Percentiles rank a stretch among this genome's conserved stretches.
These are phyloP conservation scores for Lycocorax pyrrhopterus DNA, from an alignment of 2,113 vertebrate species.

Conservation along the genomic window DNA sequence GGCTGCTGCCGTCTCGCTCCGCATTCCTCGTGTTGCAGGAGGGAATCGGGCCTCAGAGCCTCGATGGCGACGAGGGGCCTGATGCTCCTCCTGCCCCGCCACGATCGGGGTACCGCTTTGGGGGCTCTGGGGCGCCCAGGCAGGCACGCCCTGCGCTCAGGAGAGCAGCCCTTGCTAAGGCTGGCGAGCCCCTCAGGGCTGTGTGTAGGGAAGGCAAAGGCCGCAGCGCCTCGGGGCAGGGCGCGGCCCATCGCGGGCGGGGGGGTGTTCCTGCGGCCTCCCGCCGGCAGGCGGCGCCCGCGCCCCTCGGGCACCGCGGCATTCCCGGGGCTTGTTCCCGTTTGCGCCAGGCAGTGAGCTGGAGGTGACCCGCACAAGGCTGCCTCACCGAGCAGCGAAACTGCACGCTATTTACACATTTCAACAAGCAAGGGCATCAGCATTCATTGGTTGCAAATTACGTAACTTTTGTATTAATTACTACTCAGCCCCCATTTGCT, in stretches of 20 bases:
- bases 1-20: accelerated
- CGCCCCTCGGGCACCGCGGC: background rate
- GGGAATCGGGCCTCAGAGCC: background rate
- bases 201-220: accelerated
- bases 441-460: background rate
- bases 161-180: accelerated
- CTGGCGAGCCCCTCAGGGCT: accelerated
- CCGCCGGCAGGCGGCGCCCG: background rate
- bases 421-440: background rate
- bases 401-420: background rate
- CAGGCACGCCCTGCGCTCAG: accelerated
- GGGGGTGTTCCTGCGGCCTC: background rate
- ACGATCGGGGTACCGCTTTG: background rate
- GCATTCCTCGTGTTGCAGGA: accelerated
- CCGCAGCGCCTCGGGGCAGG: accelerated
- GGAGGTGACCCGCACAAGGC: accelerated
- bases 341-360: accelerated
- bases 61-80: accelerated
- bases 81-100: accelerated
- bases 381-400: background rate
- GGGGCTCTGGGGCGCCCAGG: background rate
- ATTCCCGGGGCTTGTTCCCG: background rate
- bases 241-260: too few species aligned
- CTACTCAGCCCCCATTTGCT: background rate
- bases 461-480: too few species aligned